phyloP scores from a whole-genome alignment of 2,797 vertebrate species.

The Oreonectes daqikongensis region DNA sequence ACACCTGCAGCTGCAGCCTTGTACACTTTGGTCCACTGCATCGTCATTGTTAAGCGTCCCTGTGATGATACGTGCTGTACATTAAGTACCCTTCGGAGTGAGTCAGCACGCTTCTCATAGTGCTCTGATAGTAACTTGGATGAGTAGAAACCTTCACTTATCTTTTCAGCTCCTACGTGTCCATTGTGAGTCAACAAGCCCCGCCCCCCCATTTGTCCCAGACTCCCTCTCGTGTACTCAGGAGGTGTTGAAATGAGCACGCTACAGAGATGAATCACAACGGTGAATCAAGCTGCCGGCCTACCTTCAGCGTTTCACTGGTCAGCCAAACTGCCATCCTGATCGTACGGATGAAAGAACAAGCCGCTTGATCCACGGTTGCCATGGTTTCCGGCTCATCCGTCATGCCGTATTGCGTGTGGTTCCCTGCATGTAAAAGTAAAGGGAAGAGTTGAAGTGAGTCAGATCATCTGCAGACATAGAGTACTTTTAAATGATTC shows the following conservation, averaged over 20 bases:
- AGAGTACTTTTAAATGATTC: not conserved
- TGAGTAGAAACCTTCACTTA: slow-evolving; percentile 33
- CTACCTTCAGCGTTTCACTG: slow-evolving; percentile 32
- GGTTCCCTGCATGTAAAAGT: slow-evolving; percentile 21
- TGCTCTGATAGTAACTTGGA: slow-evolving; percentile 7
- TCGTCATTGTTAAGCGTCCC: slow-evolving; percentile 38
- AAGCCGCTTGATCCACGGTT: slow-evolving; percentile 42
- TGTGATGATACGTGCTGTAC: slow-evolving; percentile 31
- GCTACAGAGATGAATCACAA: slow-evolving; percentile 44
- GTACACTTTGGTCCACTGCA: slow-evolving; percentile 6
- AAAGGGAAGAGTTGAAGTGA: slow-evolving; percentile 16
- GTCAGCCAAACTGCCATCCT: slow-evolving; percentile 27
- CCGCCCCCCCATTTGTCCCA: slow-evolving; percentile 44
- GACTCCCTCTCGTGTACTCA: slow-evolving; percentile 38
- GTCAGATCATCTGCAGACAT: slow-evolving; percentile 6
- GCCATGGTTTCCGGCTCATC: slow-evolving; percentile 55
- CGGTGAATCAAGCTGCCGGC: slow-evolving; percentile 48
- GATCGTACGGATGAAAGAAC: slow-evolving; percentile 32
- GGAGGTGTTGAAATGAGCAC: slow-evolving; percentile 48
- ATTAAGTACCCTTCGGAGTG: slow-evolving; percentile 40
- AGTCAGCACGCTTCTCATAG: slow-evolving; percentile 41
- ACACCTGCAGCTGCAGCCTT: slow-evolving; percentile 49
- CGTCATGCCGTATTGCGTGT: slow-evolving; percentile 39
- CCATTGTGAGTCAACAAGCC: slow-evolving; percentile 61
- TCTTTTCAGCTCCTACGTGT: slow-evolving; percentile 21